Evolutionary conservation across 2,888 invertebrate species (phyloP), one percentile per base, ranked within the genome.

Genomic region (Chymomyza procnemis): DNA sequence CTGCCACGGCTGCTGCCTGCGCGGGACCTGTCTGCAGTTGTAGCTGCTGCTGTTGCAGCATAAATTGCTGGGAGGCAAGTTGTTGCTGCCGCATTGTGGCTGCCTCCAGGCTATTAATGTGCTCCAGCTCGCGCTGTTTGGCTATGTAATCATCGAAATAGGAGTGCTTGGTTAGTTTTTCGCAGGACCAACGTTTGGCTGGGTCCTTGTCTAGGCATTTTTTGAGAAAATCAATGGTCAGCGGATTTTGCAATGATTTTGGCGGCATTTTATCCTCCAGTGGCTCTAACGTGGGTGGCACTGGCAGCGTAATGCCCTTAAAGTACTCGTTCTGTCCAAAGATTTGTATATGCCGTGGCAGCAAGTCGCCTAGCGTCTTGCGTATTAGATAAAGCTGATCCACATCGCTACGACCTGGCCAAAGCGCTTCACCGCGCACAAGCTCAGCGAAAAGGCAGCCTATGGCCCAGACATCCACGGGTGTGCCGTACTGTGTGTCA

Each of bases 381-480:
- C 97, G 93, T 88, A 99, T 99, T 82, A 99, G 93, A 92, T 97
- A 99, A 64, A 99, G 92, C 91, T 99, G 99, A 92, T 99, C 99
- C 22, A 99, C 96, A 91, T 99, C 99, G 41, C 99, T 99, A 91
- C 98, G 97, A 48, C 99, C 99, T 0, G 99, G 99, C 99, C 99
- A 99, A 30, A 99, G 73, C 1, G 98, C 97, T 90, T 98, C 97
- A 16, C 97, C 97, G 60, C 95, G 94, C 61, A 97, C 93, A 63
- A 97, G 91, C 90, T 97, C 97, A 4, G 97, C 97, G 88, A 96
- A 95, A 5, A 97, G 96, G 88, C 97, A 97, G 30, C 97, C 99
- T 79, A 99, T 97, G 61, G 99, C 99, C 99, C 99, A 99, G 4
- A 99, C 97, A 91, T 99, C 99, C 0, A 99, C 91, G 0, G 97